Base-by-base conservation (phyloP, 2,113 vertebrate species). In the Suricata suricatta region DNA sequence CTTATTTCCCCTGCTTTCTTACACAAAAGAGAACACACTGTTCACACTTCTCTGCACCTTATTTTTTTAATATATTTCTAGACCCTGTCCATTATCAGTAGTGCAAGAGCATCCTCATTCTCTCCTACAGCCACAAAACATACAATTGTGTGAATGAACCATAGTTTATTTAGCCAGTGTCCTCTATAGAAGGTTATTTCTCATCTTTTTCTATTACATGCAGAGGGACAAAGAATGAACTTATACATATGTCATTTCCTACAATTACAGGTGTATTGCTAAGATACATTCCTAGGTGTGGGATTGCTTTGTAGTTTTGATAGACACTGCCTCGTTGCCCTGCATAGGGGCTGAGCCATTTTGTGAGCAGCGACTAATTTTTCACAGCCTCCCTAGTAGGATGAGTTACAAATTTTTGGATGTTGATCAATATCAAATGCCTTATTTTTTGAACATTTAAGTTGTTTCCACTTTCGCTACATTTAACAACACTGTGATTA, bases 261-360 rank as follows among this genome's bases (percentile, higher is more conserved):
- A 47, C 29, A 69, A 44, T 52, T 86, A 47, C 80, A 92, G 87
- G 90, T 89, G 50, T 68, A 50, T 76, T 23, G 57, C 84, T 90
- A 71, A 97, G 76, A 93, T 93, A 97, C 97, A 94, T 57, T 93
- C 76, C 64, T 50, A 57, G 63, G 68, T 93, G 16, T 72, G 52
- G 31, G 35, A 92, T 41, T 82, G 72, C 84, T 88, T 90, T 80
- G 38, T 88, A 31, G 52, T 84, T 80, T 66, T 80, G 54, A 69
- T 44, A 60, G 90, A 8, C 52, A 41, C 44, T 47, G 47, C 29
- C 33, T 44, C 29, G 71, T 80, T 64, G 16, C 47, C 71, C 68
- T 23, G 35, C 63, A 8, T 2, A 29, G 7, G 7, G 60, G 35
- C 84, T 63, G 84, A 33, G 12, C 27, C 64, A 57, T 57, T 80